Conservation (phyloP, 2,113 vertebrate genomes). For the Rallus limicola region DNA sequence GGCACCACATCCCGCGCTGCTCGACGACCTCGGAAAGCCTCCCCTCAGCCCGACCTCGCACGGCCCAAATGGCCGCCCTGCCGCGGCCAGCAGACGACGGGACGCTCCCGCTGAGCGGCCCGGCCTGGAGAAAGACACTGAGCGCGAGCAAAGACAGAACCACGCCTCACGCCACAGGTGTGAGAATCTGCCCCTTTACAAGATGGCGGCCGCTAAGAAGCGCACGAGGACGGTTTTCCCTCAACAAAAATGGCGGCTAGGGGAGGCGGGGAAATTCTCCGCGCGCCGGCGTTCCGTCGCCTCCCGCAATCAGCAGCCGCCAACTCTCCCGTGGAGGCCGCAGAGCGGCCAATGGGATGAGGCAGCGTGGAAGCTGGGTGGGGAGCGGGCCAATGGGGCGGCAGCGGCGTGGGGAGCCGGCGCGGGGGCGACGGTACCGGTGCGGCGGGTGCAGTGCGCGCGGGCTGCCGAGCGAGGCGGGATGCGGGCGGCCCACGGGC, state of each 20-base stretch:
- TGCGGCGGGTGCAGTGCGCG: conserved; percentile 11
- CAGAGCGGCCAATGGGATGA: conserved; percentile 61
- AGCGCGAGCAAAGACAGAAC: rapidly evolving
- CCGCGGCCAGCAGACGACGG: neutral
- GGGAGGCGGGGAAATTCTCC: neutral
- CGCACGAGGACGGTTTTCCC: neutral
- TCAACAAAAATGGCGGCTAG: conserved; percentile 16
- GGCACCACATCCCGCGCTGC: rapidly evolving
- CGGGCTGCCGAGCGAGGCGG: conserved; percentile 28
- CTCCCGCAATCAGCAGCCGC: conserved; percentile 82
- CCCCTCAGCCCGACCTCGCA: neutral
- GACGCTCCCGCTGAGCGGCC: neutral
- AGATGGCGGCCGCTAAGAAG: neutral
- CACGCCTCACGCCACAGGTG: neutral
- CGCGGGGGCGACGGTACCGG: neutral
- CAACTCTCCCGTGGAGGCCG: conserved; percentile 84
- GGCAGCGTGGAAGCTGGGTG: conserved; percentile 18
- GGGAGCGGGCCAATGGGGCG: conserved; percentile 56
- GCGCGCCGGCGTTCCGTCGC: neutral
- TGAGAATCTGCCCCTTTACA: conserved; percentile 4
- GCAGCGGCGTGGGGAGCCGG: neutral
- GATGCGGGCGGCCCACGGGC: conserved; percentile 81
- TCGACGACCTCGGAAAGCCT: rapidly evolving
- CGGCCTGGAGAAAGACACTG: rapidly evolving
- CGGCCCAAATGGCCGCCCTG: rapidly evolving